These are phyloP conservation scores for Tipula helvola DNA, from an alignment of 2,888 invertebrate species.

Conservation along the genomic window DNA sequence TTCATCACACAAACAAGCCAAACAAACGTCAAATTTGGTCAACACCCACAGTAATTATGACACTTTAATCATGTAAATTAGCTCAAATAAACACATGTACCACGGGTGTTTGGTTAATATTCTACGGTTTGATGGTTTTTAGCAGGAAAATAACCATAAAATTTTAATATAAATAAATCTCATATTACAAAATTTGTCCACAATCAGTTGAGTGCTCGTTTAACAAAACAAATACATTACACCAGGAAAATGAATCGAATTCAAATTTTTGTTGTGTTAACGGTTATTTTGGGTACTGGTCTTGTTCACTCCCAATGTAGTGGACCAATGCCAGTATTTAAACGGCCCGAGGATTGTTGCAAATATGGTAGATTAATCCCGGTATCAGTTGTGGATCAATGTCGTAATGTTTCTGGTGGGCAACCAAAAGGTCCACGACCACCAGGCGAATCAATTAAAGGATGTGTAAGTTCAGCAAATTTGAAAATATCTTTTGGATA, in stretches of 20 bases:
- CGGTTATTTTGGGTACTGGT: neutral
- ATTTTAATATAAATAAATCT: too few relatives aligned
- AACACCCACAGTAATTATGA: neutral
- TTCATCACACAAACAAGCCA: neutral
- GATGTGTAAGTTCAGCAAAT: neutral
- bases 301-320: neutral
- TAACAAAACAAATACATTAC: neutral
- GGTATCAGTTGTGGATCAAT: neutral
- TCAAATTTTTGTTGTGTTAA: neutral
- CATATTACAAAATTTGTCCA: neutral
- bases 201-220: neutral
- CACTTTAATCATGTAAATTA: neutral
- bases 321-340: neutral
- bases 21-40: neutral
- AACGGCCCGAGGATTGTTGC: neutral
- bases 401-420: neutral
- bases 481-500: neutral
- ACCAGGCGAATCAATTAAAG: neutral
- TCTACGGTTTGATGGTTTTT: too few relatives aligned
- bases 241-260: neutral
- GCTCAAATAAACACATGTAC: neutral
- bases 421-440: neutral
- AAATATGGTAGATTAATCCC: neutral
- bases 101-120: too few relatives aligned
- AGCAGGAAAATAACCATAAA: too few relatives aligned